Conservation (phyloP, 2,888 invertebrate genomes). For the Dromius quadrimaculatus region DNA sequence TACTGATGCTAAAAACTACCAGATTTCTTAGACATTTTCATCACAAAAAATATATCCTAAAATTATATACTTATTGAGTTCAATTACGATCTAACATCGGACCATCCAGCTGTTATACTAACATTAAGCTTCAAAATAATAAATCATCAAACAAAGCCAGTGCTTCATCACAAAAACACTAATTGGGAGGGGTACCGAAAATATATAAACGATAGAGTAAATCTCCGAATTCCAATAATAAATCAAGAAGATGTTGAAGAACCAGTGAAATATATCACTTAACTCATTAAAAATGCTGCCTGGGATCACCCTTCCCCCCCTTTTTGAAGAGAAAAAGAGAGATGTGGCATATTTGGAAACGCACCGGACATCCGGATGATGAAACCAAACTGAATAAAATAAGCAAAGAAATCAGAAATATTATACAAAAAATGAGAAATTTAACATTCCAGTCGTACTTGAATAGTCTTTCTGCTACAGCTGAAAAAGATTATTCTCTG, state of each 20-base stretch:
- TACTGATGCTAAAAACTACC: conserved; percentile 53
- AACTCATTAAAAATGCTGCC: too few relatives aligned
- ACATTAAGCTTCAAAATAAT: conserved; percentile 7
- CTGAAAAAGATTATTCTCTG: too few relatives aligned
- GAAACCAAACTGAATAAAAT: too few relatives aligned
- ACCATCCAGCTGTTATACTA: conserved; percentile 41
- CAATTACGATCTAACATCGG: conserved; percentile 53
- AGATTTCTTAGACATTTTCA: conserved; percentile 54
- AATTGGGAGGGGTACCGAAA: conserved; percentile 47
- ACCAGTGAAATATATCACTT: neutral
- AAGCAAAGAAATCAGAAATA: too few relatives aligned
- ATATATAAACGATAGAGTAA: neutral
- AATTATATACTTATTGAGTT: too few relatives aligned
- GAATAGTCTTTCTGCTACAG: too few relatives aligned
- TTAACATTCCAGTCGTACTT: too few relatives aligned
- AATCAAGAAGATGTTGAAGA: neutral
- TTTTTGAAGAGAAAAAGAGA: too few relatives aligned
- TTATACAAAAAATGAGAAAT: too few relatives aligned
- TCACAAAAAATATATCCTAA: conserved; percentile 49
- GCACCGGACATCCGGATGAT: too few relatives aligned
- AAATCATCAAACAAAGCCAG: conserved; percentile 48
- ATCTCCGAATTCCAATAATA: neutral
- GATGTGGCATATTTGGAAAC: too few relatives aligned
- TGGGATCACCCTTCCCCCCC: too few relatives aligned
- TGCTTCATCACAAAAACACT: conserved; percentile 20